These are phyloP conservation scores for Venusia cambrica DNA, from an alignment of 2,888 invertebrate species.

Conservation along the genomic window DNA sequence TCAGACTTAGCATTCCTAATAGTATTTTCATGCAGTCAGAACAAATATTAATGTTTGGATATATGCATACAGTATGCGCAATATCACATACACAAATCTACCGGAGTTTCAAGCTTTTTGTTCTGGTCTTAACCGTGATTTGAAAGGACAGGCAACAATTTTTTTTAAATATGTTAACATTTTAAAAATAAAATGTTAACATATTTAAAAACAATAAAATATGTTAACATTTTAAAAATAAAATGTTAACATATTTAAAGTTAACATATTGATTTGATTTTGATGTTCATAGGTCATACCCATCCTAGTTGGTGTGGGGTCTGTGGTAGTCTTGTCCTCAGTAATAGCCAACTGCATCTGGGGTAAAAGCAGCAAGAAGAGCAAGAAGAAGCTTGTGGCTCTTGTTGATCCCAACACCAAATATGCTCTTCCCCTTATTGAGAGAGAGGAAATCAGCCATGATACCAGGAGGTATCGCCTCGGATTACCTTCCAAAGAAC, in stretches of 20 bases:
- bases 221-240: background rate
- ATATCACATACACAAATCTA: too few relatives aligned
- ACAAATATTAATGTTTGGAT: too few relatives aligned
- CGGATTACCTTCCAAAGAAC: constrained; percentile 91
- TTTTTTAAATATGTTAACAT: constrained; percentile 18
- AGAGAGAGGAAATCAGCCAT: constrained; percentile 93
- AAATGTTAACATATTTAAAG: too few relatives aligned
- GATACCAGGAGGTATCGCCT: constrained; percentile 97
- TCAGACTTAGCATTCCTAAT: too few relatives aligned
- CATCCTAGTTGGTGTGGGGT: constrained; percentile 81
- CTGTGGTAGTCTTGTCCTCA: constrained; percentile 80
- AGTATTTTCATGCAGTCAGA: too few relatives aligned
- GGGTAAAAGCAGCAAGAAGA: constrained; percentile 51
- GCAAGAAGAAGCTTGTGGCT: constrained; percentile 77
- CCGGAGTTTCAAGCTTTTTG: too few relatives aligned
- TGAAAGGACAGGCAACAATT: too few relatives aligned
- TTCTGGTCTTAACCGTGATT: too few relatives aligned
- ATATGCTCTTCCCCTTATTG: constrained; percentile 92
- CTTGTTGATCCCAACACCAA: constrained; percentile 92
- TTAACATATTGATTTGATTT: too few relatives aligned
- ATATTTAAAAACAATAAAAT: too few relatives aligned
- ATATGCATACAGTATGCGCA: too few relatives aligned
- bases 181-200: background rate
- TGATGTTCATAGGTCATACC: constrained; percentile 82
- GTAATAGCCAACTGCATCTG: constrained; percentile 82